Evolutionary conservation across 2,797 vertebrate genomes (phyloP), one percentile per base, ranked within the genome.

Genomic region (Siniperca obscura): DNA sequence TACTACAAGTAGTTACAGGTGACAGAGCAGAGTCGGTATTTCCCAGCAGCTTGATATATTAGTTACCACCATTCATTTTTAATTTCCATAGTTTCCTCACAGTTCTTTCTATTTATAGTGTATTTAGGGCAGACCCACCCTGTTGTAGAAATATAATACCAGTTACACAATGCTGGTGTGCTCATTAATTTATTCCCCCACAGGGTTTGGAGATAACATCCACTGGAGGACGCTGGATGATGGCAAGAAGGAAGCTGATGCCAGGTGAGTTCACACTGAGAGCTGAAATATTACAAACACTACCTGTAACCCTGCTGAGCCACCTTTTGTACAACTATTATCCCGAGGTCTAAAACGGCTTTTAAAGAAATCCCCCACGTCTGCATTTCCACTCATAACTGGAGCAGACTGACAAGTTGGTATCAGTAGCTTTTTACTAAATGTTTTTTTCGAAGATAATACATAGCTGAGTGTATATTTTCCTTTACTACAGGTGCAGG

Each of bases 131-230:
- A 76, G 87, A 78, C 48, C 75, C 87, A 70, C 86, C 85, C 86
- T 87, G 61, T 25, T 40, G 48, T 52, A 55, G 74, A 84, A 84
- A 86, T 34, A 48, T 70, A 75, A 83, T 7, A 67, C 61, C 40
- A 21, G 57, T 75, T n/a, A 66, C 56, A 82, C 84, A 73, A 44
- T 19, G n/a, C 52, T 10, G 38, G 25, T 70, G 68, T 61, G 22
- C 57, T 78, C 53, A 82, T 66, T 66, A 5, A 27, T 50, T 30
- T 11, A 27, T 77, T 70, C 13, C 25, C n/a, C 30, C 2, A 21
- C 84, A 99, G 98, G 98, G 70, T 99, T 99, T 89, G 98, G 98
- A 81, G 98, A 99, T 84, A 96, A 98, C 84, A 99, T 99, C 94
- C 96, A 98, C 77, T 99, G 98, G 98, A 96, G 98, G 91, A 97